Evolutionary conservation across 2,888 invertebrate species (phyloP), one percentile per base, ranked within the genome.

Genomic region (Macaria notata): DNA sequence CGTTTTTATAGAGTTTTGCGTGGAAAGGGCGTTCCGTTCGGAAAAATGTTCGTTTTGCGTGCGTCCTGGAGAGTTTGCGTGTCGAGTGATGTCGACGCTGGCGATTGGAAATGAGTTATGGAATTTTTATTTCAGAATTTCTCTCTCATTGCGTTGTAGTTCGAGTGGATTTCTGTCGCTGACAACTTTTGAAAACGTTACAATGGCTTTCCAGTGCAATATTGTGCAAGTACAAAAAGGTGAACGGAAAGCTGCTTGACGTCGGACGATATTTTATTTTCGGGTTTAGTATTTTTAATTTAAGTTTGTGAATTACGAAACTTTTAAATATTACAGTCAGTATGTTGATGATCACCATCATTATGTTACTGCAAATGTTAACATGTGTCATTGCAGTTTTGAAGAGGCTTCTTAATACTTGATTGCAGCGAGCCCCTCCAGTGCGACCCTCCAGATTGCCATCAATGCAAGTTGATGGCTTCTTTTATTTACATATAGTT

Each of bases 1-100:
- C 83, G 86, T 88, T 90, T 90, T 92, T 84, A 89, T 90, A 88
- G 86, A 90, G 90, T 89, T 90, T 88, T 86, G 80, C 87, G 83
- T 83, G 73, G 88, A 84, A 81, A 85, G 88, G 86, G 88, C 89
- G 88, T 88, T 85, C 83, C 84, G 86, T 88, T 86, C 81, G 86
- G 90, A 88, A 91, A 89, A 90, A 91, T 90, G 89, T 84, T 85
- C 89, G 88, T 87, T 91, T 91, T 90, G 90, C 90, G 89, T 90
- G 90, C 86, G 88, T 86, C 81, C 82, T 71, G 66, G 81, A 79
- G 84, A 89, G 87, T 84, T 89, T 81, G 87, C 89, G 88, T 91
- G 89, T 83, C 76, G 86, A 83, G 82, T 81, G 85, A 84, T 77
- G 84, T 83, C 82, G 83, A 81, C 81, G 83, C 69, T 48, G 80